Conservation (phyloP, 1,140 invertebrate species). For the Drosophila grimshawi region DNA sequence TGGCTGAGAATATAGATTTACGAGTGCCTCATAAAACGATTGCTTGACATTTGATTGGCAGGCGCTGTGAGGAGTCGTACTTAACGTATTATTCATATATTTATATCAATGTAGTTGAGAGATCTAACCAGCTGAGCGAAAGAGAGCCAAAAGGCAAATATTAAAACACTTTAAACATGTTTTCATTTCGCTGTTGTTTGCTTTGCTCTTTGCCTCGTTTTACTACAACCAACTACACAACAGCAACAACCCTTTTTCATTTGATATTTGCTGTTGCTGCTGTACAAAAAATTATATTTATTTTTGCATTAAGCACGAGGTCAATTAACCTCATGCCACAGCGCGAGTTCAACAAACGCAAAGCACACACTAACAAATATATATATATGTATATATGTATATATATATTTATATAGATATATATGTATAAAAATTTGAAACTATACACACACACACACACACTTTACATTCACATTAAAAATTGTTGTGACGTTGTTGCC, state of each 20-base stretch:
- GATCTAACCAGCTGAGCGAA: background rate
- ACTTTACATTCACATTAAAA: constrained; percentile 67
- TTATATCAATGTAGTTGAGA: background rate
- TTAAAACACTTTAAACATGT: constrained; percentile 78
- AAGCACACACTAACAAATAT: constrained; percentile 55
- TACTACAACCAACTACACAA: constrained; percentile 59
- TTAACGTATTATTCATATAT: constrained; percentile 6
- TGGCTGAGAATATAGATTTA: constrained; percentile 17
- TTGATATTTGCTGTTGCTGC: constrained; percentile 53
- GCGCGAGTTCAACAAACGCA: constrained; percentile 82
- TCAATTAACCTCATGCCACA: constrained; percentile 83
- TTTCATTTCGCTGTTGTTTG: constrained; percentile 72
- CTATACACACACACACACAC: constrained; percentile 37
- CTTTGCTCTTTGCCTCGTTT: constrained; percentile 74
- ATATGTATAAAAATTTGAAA: constrained; percentile 47
- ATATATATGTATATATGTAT: constrained; percentile 27
- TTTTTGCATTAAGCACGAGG: constrained; percentile 84
- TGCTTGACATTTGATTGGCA: constrained; percentile 54
- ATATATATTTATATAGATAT: background rate
- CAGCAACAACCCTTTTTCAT: constrained; percentile 63
- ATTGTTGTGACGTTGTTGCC: constrained; percentile 69
- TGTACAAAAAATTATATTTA: constrained; percentile 77
- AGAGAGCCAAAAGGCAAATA: constrained; percentile 46
- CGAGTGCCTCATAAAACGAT: constrained; percentile 35
- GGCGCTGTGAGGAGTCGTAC: constrained; percentile 10